These are phyloP conservation scores for Apaloderma vittatum DNA, from an alignment of 2,113 vertebrate species.

Conservation along the genomic window DNA sequence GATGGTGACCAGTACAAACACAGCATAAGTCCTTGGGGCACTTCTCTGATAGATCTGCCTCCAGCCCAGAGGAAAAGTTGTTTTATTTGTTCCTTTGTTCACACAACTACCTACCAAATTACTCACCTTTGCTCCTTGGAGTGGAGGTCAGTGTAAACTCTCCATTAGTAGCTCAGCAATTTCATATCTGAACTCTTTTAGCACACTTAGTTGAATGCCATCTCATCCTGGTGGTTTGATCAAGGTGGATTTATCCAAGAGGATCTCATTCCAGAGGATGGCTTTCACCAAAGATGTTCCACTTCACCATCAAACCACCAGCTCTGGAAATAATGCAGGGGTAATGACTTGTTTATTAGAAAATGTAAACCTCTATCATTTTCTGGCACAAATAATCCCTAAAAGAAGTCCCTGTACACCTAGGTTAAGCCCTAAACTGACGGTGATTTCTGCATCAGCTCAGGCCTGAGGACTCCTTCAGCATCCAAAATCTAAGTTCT, in stretches of 20 bases:
- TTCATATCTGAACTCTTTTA: not conserved
- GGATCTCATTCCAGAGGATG: not conserved
- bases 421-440: not conserved
- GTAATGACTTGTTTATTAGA: not conserved
- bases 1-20: not conserved
- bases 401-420: not conserved
- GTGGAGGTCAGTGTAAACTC: not conserved
- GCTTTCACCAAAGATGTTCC: not conserved
- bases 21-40: not conserved
- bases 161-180: not conserved
- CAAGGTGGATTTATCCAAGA: not conserved
- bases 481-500: not conserved
- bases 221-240: not conserved
- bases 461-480: not conserved
- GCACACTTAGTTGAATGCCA: not conserved
- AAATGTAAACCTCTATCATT: not conserved
- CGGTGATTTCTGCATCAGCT: not conserved
- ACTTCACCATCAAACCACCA: not conserved
- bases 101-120: not conserved
- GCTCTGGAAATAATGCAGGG: not conserved
- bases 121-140: not conserved
- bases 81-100: not conserved
- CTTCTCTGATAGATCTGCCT: not conserved
- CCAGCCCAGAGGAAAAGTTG: not conserved
- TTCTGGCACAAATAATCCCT: not conserved